Base-by-base conservation (phyloP, 2,113 vertebrate species). In the Erythrocercus mccallii region DNA sequence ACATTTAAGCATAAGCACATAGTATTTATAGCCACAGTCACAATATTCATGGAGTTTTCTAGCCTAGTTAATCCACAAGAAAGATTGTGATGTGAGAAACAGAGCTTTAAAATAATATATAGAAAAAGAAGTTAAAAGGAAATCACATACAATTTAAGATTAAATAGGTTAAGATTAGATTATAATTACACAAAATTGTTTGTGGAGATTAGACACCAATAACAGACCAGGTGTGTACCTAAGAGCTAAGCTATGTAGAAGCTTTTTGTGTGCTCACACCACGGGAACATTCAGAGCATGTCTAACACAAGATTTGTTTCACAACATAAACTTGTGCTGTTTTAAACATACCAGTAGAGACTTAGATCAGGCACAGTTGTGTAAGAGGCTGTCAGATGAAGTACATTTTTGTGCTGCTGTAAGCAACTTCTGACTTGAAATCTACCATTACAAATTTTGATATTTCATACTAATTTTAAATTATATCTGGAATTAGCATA, bases 301-400 rank as follows among this genome's bases (percentile, higher is more conserved):
- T 82, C 87, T 95, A 96, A 79, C 62, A 72, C 66, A 85, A 82
- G 57, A 45, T 86, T 72, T 70, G n/a, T 92, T 96, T 94, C 94
- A 95, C 81, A 95, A 94, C 42, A 65, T 40, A 82, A 94, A 88
- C 57, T 92, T 91, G 9, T 42, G 62, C 20, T 50, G 86, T 79
- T 94, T 91, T 77, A 89, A 85, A 62, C 12, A 31, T 31, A 53
- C 21, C 53, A 35, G 45, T 21, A 82, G 54, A 79, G 54, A 28
- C 30, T 71, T 54, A 45, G 12, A 69, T 17, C 24, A 27, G 42
- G 11, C 45, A 81, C 31, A 82, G 25, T 88, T 92, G 64, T 54
- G 56, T 47, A 93, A 94, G 50, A 93, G 47, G 19, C 24, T 77
- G 37, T 42, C 37, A 82, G 35, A 66, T 35, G 7, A 90, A 64